These are phyloP conservation scores for Palloptera scutellata DNA, from an alignment of 2,888 invertebrate species.

Conservation along the genomic window DNA sequence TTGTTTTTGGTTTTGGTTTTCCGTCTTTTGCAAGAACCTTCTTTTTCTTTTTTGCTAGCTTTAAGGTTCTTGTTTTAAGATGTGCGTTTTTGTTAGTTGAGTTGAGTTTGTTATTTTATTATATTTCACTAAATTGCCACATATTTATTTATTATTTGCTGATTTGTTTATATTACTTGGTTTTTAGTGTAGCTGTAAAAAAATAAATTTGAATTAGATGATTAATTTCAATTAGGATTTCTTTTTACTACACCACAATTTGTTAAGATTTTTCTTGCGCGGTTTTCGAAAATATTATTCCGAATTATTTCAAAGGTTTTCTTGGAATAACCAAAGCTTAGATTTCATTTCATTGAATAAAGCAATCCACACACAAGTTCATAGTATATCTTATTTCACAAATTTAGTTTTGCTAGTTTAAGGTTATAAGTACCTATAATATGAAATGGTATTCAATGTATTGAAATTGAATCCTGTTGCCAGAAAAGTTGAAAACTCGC, in stretches of 20 bases:
- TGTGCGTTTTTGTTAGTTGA: not conserved
- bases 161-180: not conserved
- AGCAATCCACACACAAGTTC: too few species aligned
- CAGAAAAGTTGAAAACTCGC: too few species aligned
- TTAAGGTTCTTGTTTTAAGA: constrained; percentile 8
- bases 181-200: constrained; percentile 19
- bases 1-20: constrained; percentile 6
- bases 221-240: constrained; percentile 11
- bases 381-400: too few species aligned
- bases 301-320: not conserved
- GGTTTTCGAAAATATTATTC: not conserved
- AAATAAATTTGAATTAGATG: not conserved
- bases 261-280: constrained; percentile 20
- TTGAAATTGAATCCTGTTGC: too few species aligned
- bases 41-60: constrained; percentile 15
- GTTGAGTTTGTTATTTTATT: constrained; percentile 4
- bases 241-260: constrained; percentile 22
- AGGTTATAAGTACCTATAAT: too few species aligned
- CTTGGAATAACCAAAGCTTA: too few species aligned
- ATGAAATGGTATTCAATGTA: too few species aligned
- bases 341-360: too few species aligned
- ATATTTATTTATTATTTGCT: not conserved
- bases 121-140: not conserved
- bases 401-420: too few species aligned
- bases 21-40: constrained; percentile 4